Conservation (phyloP, 2,888 invertebrate genomes). For the Nephrotoma flavescens region DNA sequence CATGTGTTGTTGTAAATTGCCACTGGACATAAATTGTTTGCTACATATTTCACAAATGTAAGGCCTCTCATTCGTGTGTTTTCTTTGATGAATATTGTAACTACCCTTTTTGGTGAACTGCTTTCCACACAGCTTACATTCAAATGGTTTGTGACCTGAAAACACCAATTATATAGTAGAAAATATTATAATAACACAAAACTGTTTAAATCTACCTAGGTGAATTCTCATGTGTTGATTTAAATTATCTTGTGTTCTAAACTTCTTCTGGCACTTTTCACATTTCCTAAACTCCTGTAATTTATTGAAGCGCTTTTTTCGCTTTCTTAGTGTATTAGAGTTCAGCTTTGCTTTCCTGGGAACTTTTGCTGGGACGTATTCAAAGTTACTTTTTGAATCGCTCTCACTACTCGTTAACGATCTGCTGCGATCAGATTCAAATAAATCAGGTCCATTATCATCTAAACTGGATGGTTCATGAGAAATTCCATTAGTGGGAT, state of each 20-base stretch:
- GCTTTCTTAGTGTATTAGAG: background rate
- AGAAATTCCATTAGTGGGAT: background rate
- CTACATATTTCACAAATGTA: conserved; percentile 2
- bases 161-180: too few species aligned
- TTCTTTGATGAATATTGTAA: background rate
- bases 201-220: background rate
- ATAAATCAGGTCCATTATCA: background rate
- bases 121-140: background rate
- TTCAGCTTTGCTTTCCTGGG: background rate
- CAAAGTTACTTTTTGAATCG: background rate
- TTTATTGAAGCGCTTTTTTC: background rate
- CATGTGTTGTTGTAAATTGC: background rate
- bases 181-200: too few species aligned
- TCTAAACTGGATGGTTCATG: background rate
- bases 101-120: background rate
- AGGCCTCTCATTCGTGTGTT: background rate
- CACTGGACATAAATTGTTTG: background rate
- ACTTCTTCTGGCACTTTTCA: background rate
- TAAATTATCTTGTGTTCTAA: background rate
- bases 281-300: background rate
- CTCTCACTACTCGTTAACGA: background rate
- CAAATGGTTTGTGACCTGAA: background rate
- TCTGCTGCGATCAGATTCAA: background rate
- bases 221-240: background rate
- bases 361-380: background rate